Evolutionary conservation across 2,113 vertebrate species (phyloP), one percentile per base, ranked within the genome.

Genomic region (Octodon degus): DNA sequence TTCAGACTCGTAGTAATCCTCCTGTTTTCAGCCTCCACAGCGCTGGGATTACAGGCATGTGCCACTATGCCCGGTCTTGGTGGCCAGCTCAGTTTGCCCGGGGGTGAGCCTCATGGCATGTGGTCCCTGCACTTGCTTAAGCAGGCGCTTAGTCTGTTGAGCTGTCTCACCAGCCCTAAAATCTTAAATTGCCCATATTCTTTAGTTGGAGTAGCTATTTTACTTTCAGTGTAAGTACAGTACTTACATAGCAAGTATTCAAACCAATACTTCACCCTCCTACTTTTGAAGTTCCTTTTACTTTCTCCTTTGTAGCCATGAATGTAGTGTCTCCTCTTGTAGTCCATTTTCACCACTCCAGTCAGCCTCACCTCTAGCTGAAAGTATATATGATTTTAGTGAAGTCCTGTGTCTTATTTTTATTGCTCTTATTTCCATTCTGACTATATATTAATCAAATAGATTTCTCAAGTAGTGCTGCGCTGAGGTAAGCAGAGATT

Each of bases 341-440:
- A 30, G 76, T 76, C 32, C 84, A 74, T 3, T 72, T 67, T 65
- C 22, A 87, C 14, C 30, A 32, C 80, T 89, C 19, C 72, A 5
- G 19, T 27, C 53, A 79, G 17, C 62, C 40, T 65, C 14, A 77
- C 84, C 43, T 87, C 12, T 37, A 50, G 34, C 55, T 93, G 30
- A 74, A 65, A 50, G 43, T 94, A 53, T 25, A 55, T 83, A 30
- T 65, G 1, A 16, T 77, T 95, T 87, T n/a, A 30, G 9, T 74
- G 81, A 95, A 86, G 16, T 87, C 13, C 12, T 58, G 25, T 43
- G 90, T 89, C 55, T 81, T n/a, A 50, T 72, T 80, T 92, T 92
- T 70, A 24, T 62, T 76, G 12, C 72, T 95, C 19, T 90, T 19
- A 58, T 43, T 86, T 96, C 60, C 1, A 62, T 2, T 95, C 47